Conservation (phyloP, 2,113 vertebrate genomes). For the Morone saxatilis region DNA sequence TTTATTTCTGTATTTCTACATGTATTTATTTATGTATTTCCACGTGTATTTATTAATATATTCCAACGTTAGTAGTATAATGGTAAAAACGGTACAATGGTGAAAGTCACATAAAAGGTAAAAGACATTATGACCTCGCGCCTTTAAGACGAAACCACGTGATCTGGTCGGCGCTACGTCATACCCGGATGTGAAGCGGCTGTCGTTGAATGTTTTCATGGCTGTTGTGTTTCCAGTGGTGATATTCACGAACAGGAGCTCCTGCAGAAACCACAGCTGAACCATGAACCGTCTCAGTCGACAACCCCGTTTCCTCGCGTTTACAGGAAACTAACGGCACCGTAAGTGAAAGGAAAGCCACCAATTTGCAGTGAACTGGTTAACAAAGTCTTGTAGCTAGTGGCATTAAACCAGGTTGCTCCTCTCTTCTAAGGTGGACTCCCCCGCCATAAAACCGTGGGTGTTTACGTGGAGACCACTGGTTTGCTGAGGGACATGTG, state of each 20-base stretch:
- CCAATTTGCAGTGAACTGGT: not conserved
- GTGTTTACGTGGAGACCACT: not conserved
- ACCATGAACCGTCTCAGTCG: not conserved
- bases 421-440: not conserved
- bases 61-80: no score
- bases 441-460: no score
- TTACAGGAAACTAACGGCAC: no score
- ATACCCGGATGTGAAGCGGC: slow-evolving; percentile 50
- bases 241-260: not conserved
- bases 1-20: not conserved
- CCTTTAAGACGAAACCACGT: slow-evolving; percentile 60
- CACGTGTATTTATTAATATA: no score
- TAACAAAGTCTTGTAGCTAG: not conserved
- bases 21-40: no score
- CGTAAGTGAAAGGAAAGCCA: not conserved
- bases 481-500: not conserved
- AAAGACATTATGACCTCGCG: not conserved
- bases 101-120: no score
- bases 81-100: no score
- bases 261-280: not conserved
- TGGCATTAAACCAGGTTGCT: not conserved
- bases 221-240: slow-evolving; percentile 4
- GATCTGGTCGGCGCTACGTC: not conserved
- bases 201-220: not conserved
- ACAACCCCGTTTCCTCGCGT: no score